Conservation (phyloP, 2,888 invertebrate genomes). For the Strigamia transsilvanica region DNA sequence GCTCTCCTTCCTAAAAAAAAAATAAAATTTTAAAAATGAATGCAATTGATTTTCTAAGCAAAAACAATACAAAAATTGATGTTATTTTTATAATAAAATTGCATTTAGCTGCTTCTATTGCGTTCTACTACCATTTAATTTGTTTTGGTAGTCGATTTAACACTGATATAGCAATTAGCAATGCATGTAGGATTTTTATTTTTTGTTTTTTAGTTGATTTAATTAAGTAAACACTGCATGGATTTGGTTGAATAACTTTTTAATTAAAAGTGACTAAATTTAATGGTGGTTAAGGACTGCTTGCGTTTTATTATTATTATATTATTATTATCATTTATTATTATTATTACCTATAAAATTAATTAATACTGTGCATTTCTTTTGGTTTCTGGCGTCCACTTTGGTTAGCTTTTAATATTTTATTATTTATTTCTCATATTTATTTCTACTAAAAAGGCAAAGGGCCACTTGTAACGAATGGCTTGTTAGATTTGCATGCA, state of each 20-base stretch:
- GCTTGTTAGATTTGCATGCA: constrained; percentile 33
- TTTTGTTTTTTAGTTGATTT: not conserved
- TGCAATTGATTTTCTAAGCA: constrained; percentile 25
- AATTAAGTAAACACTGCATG: constrained; percentile 1
- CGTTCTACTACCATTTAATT: constrained; percentile 20
- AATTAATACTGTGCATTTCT: constrained; percentile 52
- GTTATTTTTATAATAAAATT: not conserved
- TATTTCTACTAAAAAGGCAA: not conserved
- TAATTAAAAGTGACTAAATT: not conserved
- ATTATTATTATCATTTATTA: not conserved
- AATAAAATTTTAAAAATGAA: constrained; percentile 12
- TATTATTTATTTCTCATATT: constrained; percentile 15
- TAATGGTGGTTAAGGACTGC: constrained; percentile 17
- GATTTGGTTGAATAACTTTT: not conserved
- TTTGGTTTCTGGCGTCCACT: constrained; percentile 53
- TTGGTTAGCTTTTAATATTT: constrained; percentile 36
- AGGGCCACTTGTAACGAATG: constrained; percentile 42
- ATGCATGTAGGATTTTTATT: constrained; percentile 24
- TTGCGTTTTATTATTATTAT: not conserved
- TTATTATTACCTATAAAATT: not conserved
- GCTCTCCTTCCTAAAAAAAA: not conserved
- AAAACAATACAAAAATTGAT: not conserved
- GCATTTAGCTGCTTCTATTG: constrained; percentile 28
- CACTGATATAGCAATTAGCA: not conserved
- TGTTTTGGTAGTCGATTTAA: not conserved